These are phyloP conservation scores for Trichomycterus rosablanca DNA, from an alignment of 2,113 vertebrate genomes.

Conservation along the genomic window DNA sequence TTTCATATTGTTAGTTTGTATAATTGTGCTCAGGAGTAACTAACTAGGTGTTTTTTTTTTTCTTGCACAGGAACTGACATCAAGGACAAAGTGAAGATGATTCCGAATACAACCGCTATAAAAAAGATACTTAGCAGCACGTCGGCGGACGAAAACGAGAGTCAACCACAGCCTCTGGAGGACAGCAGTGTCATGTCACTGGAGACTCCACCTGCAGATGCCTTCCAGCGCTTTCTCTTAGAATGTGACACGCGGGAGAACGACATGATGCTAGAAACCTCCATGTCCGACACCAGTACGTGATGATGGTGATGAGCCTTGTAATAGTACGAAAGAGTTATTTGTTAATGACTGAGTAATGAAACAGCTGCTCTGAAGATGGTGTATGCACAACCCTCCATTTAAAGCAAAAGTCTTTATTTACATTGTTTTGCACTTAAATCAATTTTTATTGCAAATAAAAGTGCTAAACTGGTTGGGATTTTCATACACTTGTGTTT, in stretches of 20 bases:
- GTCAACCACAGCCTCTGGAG: conserved; percentile 74
- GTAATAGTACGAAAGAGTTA: conserved; percentile 23
- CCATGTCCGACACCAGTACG: conserved; percentile 93
- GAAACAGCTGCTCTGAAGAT: conserved; percentile 16
- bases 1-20: no score
- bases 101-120: conserved; percentile 80
- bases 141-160: conserved; percentile 77
- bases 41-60: neutral
- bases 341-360: conserved; percentile 22
- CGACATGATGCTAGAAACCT: conserved; percentile 94
- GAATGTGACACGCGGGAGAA: conserved; percentile 98
- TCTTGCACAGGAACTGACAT: conserved; percentile 84
- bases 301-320: conserved; percentile 58
- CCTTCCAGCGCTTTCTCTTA: conserved; percentile 79
- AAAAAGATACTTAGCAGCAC: conserved; percentile 87
- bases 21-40: no score
- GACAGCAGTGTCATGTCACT: conserved; percentile 76
- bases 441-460: conserved; percentile 67
- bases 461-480: conserved; percentile 53
- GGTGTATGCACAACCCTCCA: conserved; percentile 45
- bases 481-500: conserved; percentile 36
- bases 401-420: conserved; percentile 42
- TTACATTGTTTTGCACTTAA: conserved; percentile 51
- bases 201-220: conserved; percentile 77
- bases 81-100: conserved; percentile 89